A percentile compares a stretch with the other conserved stretches of the same genome.
phyloP scores from a whole-genome alignment of 2,888 invertebrate genomes.

The Heliconius charithonia region DNA sequence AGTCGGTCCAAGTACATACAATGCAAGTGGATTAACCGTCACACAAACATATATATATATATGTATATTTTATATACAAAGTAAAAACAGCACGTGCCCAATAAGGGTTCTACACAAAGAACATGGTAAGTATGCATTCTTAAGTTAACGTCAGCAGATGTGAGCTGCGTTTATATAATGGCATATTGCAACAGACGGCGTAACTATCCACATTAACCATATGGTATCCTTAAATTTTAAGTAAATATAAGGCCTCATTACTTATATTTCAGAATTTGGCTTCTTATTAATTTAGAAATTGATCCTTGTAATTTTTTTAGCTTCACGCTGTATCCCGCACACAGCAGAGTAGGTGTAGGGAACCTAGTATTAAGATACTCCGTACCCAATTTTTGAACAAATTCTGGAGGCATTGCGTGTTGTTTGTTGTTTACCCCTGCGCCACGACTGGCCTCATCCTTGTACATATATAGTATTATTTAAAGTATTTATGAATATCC shows the following conservation, averaged over 20 bases:
- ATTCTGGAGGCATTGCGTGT: too few relatives aligned
- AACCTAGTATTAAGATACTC: too few relatives aligned
- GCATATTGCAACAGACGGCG: constrained; percentile 55
- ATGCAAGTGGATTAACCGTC: too few relatives aligned
- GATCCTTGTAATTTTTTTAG: constrained; percentile 17
- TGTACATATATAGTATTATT: too few relatives aligned
- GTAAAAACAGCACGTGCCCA: constrained; percentile 56
- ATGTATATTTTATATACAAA: constrained; percentile 35
- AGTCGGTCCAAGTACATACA: too few relatives aligned
- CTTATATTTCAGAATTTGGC: constrained; percentile 44
- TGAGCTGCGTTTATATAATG: constrained; percentile 58
- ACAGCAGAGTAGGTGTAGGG: too few relatives aligned
- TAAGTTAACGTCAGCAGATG: constrained; percentile 58
- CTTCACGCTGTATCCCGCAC: too few relatives aligned
- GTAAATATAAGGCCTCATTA: constrained; percentile 43
- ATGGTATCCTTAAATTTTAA: constrained; percentile 49
- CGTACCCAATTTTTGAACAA: too few relatives aligned
- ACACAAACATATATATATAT: too few relatives aligned
- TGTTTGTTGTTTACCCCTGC: too few relatives aligned
- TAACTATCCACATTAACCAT: constrained; percentile 49
- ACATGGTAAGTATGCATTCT: constrained; percentile 57
- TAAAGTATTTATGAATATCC: too few relatives aligned
- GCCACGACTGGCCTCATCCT: too few relatives aligned
- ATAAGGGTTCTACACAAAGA: constrained; percentile 43
- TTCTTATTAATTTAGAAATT: constrained; percentile 41